Evolutionary conservation across 2,797 vertebrate genomes (phyloP), one percentile per base, ranked within the genome.

Genomic region (Chanos chanos): DNA sequence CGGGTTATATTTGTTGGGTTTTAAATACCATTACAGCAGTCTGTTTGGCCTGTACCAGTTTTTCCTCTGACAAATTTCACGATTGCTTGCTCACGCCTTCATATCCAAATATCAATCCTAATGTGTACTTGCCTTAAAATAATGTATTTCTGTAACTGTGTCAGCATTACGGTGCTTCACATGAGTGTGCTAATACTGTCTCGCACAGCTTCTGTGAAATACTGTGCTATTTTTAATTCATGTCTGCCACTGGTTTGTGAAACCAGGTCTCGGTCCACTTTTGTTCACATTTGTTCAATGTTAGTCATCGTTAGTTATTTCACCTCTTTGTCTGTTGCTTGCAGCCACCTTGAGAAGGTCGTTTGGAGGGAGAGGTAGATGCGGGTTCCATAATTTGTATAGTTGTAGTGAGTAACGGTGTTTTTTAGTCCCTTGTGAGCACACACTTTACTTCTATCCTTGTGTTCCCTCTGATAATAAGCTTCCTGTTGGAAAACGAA

Each of bases 331-430:
- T 95, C 89, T 90, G 89, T 94, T 92, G 85, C 93, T 91, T 76
- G 65, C 94, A 97, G 94, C 91, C 77, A 87, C 90, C 79, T 88
- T 92, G 73, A 86, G 93, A 92, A 92, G 91, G 91, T 93, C 93
- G 87, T 87, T 92, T 88, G 92, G 90, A 86, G 92, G 88, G 89
- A 93, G 94, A 97, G 95, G 95, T 96, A 97, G 93, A 94, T 90
- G 85, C 70, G 85, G 87, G 79, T 86, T 90, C 89, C 82, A 71
- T 87, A 85, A 92, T 84, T 92, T 91, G 80, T 90, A 77, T 90
- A 91, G 86, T 86, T 84, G 73, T 91, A 92, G 89, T 87, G 91
- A 92, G 90, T 81, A 79, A n/a, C 89, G 81, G 90, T 81, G 72
- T 87, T 85, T 86, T 66, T 80, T 86, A 84, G 83, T 65, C 69